Evolutionary conservation across 2,888 invertebrate genomes (phyloP), one percentile per base, ranked within the genome.

Genomic region (Gymnocheta viridis): DNA sequence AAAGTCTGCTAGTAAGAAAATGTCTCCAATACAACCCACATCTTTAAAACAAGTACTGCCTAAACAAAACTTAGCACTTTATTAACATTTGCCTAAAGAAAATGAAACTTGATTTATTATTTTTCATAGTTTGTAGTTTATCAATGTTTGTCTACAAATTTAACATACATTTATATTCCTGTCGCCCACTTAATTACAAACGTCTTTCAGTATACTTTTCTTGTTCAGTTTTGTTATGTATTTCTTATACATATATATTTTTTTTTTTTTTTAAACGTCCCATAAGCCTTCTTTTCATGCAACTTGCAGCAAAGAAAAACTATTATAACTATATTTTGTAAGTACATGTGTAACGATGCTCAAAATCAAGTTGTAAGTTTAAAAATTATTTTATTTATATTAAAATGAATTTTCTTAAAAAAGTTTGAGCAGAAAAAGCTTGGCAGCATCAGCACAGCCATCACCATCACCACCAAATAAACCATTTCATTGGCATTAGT

Each of bases 151-250:
- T 66, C 58, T 76, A 58, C 27, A 78, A 78, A 72, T 76, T 80
- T 80, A 76, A 72, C 76, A 80, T 22, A 67, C 80, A 83, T 83
- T 80, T 80, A 76, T 83, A 72, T 72, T 83, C 76, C 83, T 80
- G 83, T 83, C 80, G 83, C 83, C 80, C 80, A 83, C 83, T 83
- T 83, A 80, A 83, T 83, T 80, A 80, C 76, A 83, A 83, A 70
- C 58, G 70, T 54, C 54, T 66, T 35, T 44, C 17, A 47, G 67
- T 54, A 58, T 44, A 74, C 69, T 64, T 74, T 74, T 74, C 70
- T 58, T 79, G 58, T 70, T 69, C 60, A 60, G 60, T 78, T 70
- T 54, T 70, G 62, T 64, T 60, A n/a, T 64, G 27, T 49, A n/a
- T 17, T 35, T 69, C 22, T 51, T 35, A 2, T n/a, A 7, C 14